phyloP scores from a whole-genome alignment of 1,140 invertebrate species.

The Listronotus oregonensis region DNA sequence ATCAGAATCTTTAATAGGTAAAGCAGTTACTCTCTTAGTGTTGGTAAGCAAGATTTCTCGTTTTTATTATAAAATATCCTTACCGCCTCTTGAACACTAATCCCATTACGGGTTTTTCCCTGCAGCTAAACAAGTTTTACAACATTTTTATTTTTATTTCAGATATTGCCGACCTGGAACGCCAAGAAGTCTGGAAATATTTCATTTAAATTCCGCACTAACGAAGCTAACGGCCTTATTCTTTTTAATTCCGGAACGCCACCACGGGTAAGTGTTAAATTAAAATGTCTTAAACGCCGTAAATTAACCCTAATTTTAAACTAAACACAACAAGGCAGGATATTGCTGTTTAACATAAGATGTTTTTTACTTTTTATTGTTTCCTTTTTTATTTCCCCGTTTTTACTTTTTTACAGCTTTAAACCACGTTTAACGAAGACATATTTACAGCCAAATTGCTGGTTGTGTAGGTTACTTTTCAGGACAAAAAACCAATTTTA shows the following conservation, averaged over 20 bases:
- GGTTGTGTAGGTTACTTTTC: too few relatives aligned
- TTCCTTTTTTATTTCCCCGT: not conserved
- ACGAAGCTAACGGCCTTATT: constrained; percentile 91
- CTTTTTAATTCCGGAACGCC: constrained; percentile 87
- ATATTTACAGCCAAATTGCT: too few relatives aligned
- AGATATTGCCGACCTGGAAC: constrained; percentile 88
- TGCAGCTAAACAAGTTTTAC: not conserved
- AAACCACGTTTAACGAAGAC: too few relatives aligned
- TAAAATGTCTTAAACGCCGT: constrained; percentile 10
- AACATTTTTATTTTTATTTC: constrained; percentile 50
- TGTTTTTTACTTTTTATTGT: not conserved
- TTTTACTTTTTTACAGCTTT: too few relatives aligned
- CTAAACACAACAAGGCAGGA: constrained; percentile 12
- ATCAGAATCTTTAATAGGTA: too few relatives aligned
- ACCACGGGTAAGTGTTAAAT: constrained; percentile 66
- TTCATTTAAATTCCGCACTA: constrained; percentile 92
- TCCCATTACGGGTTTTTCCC: too few relatives aligned
- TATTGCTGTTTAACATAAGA: constrained; percentile 4
- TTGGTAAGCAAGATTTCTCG: not conserved
- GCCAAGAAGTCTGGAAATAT: constrained; percentile 84
- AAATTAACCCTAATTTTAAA: constrained; percentile 17
- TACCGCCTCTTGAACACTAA: too few relatives aligned
- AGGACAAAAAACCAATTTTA: too few relatives aligned
- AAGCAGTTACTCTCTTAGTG: too few relatives aligned
- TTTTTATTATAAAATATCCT: too few relatives aligned